These are phyloP conservation scores for Pammene aurita DNA, from an alignment of 2,888 invertebrate genomes.

Conservation along the genomic window DNA sequence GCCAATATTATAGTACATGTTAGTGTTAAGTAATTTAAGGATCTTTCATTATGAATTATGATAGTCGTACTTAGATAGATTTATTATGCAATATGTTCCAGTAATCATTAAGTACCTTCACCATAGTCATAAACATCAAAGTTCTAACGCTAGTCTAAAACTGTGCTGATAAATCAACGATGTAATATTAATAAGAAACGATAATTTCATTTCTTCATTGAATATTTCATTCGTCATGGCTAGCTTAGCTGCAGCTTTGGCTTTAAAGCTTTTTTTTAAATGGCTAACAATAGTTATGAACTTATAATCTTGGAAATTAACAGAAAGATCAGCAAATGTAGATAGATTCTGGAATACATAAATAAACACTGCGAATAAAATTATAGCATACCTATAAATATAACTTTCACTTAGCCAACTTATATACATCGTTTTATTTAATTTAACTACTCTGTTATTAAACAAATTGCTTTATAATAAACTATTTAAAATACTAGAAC, in stretches of 20 bases:
- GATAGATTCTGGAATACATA: neutral
- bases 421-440: constrained; percentile 22
- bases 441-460: constrained; percentile 28
- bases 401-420: constrained; percentile 33
- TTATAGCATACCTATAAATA: constrained; percentile 9
- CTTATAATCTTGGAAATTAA: no score
- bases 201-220: constrained; percentile 1
- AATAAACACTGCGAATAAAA: neutral
- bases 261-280: no score
- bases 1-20: no score
- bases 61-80: neutral
- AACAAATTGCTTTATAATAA: constrained; percentile 26
- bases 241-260: constrained; percentile 29
- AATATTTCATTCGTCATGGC: constrained; percentile 20
- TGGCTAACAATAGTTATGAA: neutral
- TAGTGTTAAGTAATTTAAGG: neutral
- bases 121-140: constrained; percentile 43
- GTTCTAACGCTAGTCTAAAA: constrained; percentile 45
- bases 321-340: neutral
- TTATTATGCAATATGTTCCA: neutral
- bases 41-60: neutral
- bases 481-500: constrained; percentile 32
- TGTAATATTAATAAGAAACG: constrained; percentile 35
- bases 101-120: constrained; percentile 20
- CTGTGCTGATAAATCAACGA: constrained; percentile 48